phyloP scores from a whole-genome alignment of 2,888 invertebrate species.

The Platycheirus albimanus region DNA sequence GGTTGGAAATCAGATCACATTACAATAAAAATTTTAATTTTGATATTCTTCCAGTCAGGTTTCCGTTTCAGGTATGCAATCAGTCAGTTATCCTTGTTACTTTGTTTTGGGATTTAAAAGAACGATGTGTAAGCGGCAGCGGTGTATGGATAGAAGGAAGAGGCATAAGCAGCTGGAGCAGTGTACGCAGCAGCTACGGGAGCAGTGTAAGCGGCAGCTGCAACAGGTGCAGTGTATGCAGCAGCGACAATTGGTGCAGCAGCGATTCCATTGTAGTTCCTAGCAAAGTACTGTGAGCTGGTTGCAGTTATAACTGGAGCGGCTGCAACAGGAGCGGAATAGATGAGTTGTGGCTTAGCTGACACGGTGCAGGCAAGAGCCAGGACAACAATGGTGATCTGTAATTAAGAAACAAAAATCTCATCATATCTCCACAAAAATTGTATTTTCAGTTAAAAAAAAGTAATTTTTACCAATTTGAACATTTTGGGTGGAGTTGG shows the following conservation, averaged over 20 bases:
- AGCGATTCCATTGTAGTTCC: conserved; percentile 85
- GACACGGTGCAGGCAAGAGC: conserved; percentile 83
- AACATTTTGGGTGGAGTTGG: conserved; percentile 49
- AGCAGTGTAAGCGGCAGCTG: conserved; percentile 77
- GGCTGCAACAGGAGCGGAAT: conserved; percentile 78
- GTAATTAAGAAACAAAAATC: conserved; percentile 28
- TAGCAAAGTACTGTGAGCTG: conserved; percentile 85
- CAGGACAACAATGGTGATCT: conserved; percentile 82
- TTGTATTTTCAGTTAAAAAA: not conserved
- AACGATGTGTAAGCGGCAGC: conserved; percentile 77
- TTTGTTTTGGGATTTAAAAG: conserved; percentile 72
- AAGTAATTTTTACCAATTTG: conserved; percentile 60
- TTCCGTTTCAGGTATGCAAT: conserved; percentile 48
- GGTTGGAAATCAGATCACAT: conserved; percentile 35
- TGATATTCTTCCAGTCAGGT: conserved; percentile 18
- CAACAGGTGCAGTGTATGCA: conserved; percentile 77
- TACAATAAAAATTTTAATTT: conserved; percentile 3
- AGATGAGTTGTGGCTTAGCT: conserved; percentile 82
- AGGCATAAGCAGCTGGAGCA: conserved; percentile 76
- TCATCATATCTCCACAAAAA: not conserved
- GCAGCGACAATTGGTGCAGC: conserved; percentile 80
- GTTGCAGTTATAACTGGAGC: conserved; percentile 84
- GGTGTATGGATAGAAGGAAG: conserved; percentile 69
- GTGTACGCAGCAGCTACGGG: conserved; percentile 76
- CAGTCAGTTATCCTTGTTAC: conserved; percentile 1